These are phyloP conservation scores for Marronus borbonicus DNA, from an alignment of 2,888 invertebrate species.

Conservation along the genomic window DNA sequence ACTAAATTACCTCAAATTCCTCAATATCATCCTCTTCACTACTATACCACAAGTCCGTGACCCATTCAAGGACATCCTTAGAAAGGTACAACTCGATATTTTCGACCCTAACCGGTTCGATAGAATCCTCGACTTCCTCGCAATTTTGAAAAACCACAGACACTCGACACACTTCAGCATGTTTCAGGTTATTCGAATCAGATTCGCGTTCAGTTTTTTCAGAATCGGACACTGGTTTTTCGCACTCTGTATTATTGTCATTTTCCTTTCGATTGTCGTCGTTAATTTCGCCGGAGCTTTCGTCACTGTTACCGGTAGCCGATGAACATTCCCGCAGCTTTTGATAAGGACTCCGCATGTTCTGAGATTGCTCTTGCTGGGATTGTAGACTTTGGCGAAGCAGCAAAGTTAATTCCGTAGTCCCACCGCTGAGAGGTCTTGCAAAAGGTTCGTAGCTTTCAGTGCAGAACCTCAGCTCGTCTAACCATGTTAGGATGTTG, in stretches of 20 bases:
- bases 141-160: conserved; percentile 61
- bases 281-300: background rate
- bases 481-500: conserved; percentile 61
- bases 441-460: conserved; percentile 65
- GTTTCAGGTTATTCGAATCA: conserved; percentile 55
- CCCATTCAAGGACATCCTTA: conserved; percentile 74
- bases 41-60: conserved; percentile 69
- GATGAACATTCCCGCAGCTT: conserved; percentile 60
- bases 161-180: conserved; percentile 61
- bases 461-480: conserved; percentile 62
- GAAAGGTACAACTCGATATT: conserved; percentile 72
- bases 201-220: too few relatives aligned
- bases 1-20: conserved; percentile 65
- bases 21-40: conserved; percentile 70
- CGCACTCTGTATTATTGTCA: too few relatives aligned
- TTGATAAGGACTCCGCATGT: conserved; percentile 55
- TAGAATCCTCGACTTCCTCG: conserved; percentile 57
- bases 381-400: conserved; percentile 5
- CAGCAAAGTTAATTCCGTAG: conserved; percentile 42
- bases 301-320: background rate
- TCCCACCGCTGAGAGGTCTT: conserved; percentile 43
- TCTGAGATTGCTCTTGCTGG: background rate
- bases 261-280: background rate
- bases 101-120: conserved; percentile 64
- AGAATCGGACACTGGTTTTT: too few relatives aligned